A percentile compares a stretch with the other conserved stretches of the same genome.
phyloP scores from a whole-genome alignment of 2,797 vertebrate genomes.

The Rousettus madagascariensis region DNA sequence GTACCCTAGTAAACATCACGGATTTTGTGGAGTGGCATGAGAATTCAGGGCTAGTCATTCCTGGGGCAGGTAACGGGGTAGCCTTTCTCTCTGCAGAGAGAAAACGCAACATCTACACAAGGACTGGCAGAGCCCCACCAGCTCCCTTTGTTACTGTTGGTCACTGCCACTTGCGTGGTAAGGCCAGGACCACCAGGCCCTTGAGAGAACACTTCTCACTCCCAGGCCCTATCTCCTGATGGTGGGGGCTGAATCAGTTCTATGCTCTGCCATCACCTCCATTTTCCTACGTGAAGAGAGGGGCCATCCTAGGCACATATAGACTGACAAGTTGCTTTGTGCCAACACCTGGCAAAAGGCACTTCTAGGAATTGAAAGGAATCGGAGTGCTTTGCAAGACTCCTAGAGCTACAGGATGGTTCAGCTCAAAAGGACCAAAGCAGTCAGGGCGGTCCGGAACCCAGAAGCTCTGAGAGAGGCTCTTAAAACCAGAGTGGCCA shows the following conservation, averaged over 20 bases:
- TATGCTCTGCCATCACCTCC: not conserved
- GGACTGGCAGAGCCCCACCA: not conserved
- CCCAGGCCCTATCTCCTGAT: not conserved
- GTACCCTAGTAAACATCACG: not conserved
- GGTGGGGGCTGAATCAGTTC: not conserved
- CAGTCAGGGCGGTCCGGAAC: not conserved
- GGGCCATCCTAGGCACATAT: not conserved
- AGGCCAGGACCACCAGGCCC: not conserved
- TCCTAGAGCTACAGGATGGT: not conserved
- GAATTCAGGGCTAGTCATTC: not conserved
- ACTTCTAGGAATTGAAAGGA: not conserved
- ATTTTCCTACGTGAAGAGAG: not conserved
- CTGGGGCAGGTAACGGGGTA: not conserved
- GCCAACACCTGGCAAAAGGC: not conserved
- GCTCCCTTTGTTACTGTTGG: not conserved
- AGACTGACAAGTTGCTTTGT: not conserved
- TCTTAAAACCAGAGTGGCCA: not conserved
- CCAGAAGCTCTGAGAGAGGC: not conserved
- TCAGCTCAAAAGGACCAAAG: not conserved
- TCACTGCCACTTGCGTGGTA: not conserved
- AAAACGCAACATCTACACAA: not conserved
- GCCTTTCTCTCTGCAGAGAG: not conserved
- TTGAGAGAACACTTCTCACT: not conserved
- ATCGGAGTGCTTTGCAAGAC: not conserved
- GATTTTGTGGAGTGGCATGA: not conserved